Conservation (phyloP, 2,797 vertebrate species). For the Australoheros facetus region DNA sequence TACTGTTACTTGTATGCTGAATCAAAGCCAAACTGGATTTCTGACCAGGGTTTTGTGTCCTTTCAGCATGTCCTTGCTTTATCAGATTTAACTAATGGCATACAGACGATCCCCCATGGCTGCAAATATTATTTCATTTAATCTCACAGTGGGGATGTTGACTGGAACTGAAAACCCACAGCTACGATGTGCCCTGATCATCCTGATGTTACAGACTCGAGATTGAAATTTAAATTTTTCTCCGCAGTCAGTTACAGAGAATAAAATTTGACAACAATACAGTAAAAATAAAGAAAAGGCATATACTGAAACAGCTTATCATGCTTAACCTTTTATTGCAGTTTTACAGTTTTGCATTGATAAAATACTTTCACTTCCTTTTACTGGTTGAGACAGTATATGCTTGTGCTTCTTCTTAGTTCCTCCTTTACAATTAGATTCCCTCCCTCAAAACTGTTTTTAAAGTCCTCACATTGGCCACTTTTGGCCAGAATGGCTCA, state of each 20-base stretch:
- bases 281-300: not conserved
- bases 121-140: not conserved
- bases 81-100: slow-evolving; percentile 15
- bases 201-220: not conserved
- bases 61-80: not conserved
- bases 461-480: no score
- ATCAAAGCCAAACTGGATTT: not conserved
- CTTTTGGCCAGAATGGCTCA: not conserved
- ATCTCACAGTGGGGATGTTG: not conserved
- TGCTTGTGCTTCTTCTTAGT: not conserved
- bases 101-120: not conserved
- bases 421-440: not conserved
- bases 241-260: not conserved
- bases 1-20: not conserved
- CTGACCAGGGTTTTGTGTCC: not conserved
- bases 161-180: not conserved
- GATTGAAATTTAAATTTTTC: not conserved
- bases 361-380: slow-evolving; percentile 26
- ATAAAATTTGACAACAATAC: not conserved
- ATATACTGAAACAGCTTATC: not conserved
- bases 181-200: not conserved
- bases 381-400: not conserved
- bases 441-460: not conserved
- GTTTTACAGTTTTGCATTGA: not conserved
- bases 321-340: not conserved